Evolutionary conservation across 2,888 invertebrate species (phyloP).

Genomic region (Drosophila kuntzei): DNA sequence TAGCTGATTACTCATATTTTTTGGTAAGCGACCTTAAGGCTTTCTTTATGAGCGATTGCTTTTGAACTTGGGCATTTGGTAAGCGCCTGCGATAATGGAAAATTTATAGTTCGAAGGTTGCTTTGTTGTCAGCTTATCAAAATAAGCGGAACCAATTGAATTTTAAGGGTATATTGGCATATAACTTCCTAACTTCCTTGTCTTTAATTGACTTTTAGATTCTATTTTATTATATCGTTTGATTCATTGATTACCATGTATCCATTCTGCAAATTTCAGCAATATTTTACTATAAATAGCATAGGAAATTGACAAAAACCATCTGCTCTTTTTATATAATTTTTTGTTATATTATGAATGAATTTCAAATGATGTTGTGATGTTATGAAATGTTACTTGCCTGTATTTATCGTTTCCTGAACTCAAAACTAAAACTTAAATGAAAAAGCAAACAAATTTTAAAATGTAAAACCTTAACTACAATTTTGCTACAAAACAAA

Average conservation of each 20-base stretch:
- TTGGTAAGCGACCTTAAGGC: conserved; percentile 27
- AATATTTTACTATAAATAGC: background rate
- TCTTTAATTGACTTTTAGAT: background rate
- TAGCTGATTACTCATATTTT: conserved; percentile 34
- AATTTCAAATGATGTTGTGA: background rate
- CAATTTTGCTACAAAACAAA: conserved; percentile 6
- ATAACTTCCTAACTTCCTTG: background rate
- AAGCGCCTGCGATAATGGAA: conserved; percentile 1
- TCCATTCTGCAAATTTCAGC: background rate
- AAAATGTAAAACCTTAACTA: background rate
- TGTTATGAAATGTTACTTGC: background rate
- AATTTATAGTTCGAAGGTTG: conserved; percentile 23
- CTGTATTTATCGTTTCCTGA: background rate
- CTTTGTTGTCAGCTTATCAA: conserved; percentile 9
- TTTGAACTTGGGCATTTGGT: conserved; percentile 17
- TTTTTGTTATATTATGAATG: background rate
- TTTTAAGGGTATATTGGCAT: conserved; percentile 3
- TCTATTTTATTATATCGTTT: background rate
- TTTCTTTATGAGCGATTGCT: conserved; percentile 27
- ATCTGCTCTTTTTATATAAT: background rate
- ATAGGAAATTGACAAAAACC: conserved; percentile 4
- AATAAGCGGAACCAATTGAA: background rate
- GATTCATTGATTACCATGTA: background rate
- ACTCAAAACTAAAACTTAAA: background rate
- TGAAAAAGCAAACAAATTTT: background rate